Evolutionary conservation across 2,888 invertebrate genomes (phyloP), one percentile per base, ranked within the genome.

Genomic region (Tenthredo notha): DNA sequence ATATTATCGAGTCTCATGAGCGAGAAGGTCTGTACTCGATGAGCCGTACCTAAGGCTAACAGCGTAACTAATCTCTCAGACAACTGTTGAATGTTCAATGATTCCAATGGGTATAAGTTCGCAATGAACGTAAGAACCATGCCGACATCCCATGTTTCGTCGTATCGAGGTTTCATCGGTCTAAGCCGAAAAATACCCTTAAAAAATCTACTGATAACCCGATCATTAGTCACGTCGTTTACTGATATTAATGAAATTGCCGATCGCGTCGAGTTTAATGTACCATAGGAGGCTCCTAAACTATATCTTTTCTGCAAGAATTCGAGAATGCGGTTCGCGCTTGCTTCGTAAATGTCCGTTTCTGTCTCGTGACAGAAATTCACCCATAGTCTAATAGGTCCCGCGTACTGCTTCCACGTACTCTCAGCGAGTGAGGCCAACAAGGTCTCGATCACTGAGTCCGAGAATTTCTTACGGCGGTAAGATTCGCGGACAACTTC

Each of bases 61-160:
- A 91, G 84, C 5, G 89, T 88, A n/a, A 87, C 84, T 25, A 88
- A 77, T 86, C 89, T 90, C 78, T 88, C 86, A 10, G 88, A 86
- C 33, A 90, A 72, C 58, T 84, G 33, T 84, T 87, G 84, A 33
- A 88, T 29, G 18, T 54, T 54, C 21, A 86, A 75, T 50, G 50
- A 58, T 40, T 86, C 84, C 15, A 84, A 84, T 4, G 86, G 85
- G 12, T 29, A 70, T 50, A 47, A 65, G n/a, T 74, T 82, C 40
- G 43, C 80, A 10, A 86, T 29, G 54, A 65, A 75, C 33, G 58
- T 78, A 85, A 87, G 58, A 21, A 86, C 80, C 2, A 86, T 61
- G 12, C 74, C 40, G 12, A 90, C 88, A 74, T 91, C 88, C 91
- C 91, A 91, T 2, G 87, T 90, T 9, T 61, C 21, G 67, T 89